These are phyloP conservation scores for Oscheius onirici DNA, from an alignment of 2,888 invertebrate genomes.

Conservation along the genomic window DNA sequence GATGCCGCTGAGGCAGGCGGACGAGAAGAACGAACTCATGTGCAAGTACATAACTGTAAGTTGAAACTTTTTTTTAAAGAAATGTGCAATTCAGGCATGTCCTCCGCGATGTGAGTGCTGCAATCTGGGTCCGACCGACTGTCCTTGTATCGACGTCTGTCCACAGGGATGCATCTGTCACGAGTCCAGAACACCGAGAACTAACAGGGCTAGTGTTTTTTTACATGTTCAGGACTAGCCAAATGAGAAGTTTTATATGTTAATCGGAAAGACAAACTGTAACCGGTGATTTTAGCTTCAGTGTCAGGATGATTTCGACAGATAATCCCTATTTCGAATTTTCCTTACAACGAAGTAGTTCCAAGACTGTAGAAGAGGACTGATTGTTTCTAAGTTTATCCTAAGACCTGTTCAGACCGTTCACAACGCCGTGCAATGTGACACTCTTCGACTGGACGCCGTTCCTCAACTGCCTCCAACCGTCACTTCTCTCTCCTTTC, in stretches of 20 bases:
- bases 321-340: too few species aligned
- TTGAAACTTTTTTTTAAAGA: background rate
- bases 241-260: too few species aligned
- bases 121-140: constrained; percentile 27
- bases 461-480: constrained; percentile 40
- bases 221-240: too few species aligned
- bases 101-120: constrained; percentile 49
- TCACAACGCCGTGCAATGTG: constrained; percentile 46
- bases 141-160: constrained; percentile 22
- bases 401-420: constrained; percentile 43
- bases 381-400: too few species aligned
- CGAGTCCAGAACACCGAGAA: constrained; percentile 11
- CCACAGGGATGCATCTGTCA: constrained; percentile 19
- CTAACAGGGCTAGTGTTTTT: constrained; percentile 2
- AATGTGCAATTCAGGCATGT: constrained; percentile 41
- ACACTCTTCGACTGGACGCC: constrained; percentile 44
- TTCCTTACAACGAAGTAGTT: too few species aligned
- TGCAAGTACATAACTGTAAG: constrained; percentile 56
- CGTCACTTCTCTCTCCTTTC: constrained; percentile 42
- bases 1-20: constrained; percentile 40
- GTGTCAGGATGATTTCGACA: too few species aligned
- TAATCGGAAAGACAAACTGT: too few species aligned
- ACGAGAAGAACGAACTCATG: constrained; percentile 47
- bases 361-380: too few species aligned
- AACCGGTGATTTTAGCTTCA: too few species aligned